A percentile compares a stretch with the other conserved stretches of the same genome.
phyloP scores from a whole-genome alignment of 2,888 invertebrate genomes.

The Rhogogaster chlorosoma region DNA sequence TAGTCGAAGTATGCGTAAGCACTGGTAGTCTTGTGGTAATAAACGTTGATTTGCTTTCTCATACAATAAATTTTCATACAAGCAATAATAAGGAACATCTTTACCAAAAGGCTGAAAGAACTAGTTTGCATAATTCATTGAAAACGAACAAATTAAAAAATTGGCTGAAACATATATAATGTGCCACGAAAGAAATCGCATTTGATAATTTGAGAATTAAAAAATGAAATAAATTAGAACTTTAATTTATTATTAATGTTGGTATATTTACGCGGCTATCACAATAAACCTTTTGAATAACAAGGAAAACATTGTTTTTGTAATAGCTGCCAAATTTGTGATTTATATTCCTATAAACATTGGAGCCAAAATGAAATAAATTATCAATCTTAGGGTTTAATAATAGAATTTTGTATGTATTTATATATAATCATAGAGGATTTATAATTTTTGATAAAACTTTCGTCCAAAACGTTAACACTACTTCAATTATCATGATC shows the following conservation, averaged over 20 bases:
- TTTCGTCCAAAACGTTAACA: conserved; percentile 45
- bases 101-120: conserved; percentile 2
- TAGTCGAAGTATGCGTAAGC: neutral
- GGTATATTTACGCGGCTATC: conserved; percentile 40
- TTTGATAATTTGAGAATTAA: neutral
- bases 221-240: neutral
- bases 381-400: conserved; percentile 13
- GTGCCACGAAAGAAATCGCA: neutral
- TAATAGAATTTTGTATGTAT: conserved; percentile 16
- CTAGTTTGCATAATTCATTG: neutral
- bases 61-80: neutral
- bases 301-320: conserved; percentile 49
- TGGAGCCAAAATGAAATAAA: conserved; percentile 59
- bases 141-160: conserved; percentile 26
- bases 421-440: conserved; percentile 10
- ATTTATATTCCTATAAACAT: conserved; percentile 73
- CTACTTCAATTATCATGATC: conserved; percentile 45
- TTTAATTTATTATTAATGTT: neutral
- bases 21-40: neutral
- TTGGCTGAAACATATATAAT: conserved; percentile 9
- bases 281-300: conserved; percentile 32
- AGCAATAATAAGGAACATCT: neutral
- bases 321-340: conserved; percentile 62
- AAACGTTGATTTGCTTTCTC: neutral
- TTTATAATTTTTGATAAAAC: conserved; percentile 16